Base-by-base conservation (phyloP, 2,888 invertebrate genomes). In the Clostera curtula region DNA sequence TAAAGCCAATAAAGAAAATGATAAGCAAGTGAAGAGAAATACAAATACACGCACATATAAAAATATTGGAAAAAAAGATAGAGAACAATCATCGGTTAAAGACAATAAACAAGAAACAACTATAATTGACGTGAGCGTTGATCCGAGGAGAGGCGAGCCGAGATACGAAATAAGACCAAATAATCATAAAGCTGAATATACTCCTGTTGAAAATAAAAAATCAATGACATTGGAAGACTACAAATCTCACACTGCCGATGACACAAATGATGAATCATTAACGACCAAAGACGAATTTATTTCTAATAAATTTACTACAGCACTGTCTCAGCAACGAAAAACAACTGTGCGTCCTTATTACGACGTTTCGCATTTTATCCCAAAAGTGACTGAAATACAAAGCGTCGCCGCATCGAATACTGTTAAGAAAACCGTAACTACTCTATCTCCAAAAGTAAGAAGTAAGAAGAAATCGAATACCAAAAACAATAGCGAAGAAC, bases 81-180 rank as follows among this genome's bases (percentile, higher is more conserved):
- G 82, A 49, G 49, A 53, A 22, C 57, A 52, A 34, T 36, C 45
- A 7, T 29, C 23, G 15, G 49, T 41, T 13, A 40, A 42, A 22
- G 36, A 53, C 30, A 59, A 48, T 7, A 29, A 37, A 3, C 25
- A 36, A 15, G 58, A 60, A 29, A 14, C 54, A 17, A 56, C 50
- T 26, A 66, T 80, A 50, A 42, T 76, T 11, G 73, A 79, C 34
- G 58, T 79, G 1, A 79, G 57, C 38, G 25, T 56, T 11, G 79
- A 77, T 36, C 45, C 58, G 17, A 60, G 80, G 11, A 62, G 72
- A 49, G 76, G 75, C 24, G 84, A 83, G 53, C 83, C 84, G 2
- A 66, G 70, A 33, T 84, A 75, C 40, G 84, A 83, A 58, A 34
- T 75, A 7, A 62, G 60, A 36, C 61, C 56, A 13, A 12, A 34